Evolutionary conservation across 2,888 invertebrate species (phyloP).

Genomic region (Agrilus cyanescens): DNA sequence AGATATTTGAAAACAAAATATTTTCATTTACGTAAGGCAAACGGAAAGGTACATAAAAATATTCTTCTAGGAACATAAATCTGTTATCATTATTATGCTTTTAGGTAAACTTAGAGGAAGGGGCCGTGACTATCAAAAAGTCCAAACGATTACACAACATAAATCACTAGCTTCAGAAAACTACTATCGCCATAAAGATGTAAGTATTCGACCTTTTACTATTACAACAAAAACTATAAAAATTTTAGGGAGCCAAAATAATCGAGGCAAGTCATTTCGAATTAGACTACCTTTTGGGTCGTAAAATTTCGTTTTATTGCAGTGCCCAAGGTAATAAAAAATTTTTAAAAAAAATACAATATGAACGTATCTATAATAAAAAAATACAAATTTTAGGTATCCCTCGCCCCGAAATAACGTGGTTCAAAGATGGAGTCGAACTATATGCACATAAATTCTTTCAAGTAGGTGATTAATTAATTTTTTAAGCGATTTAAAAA

Average conservation of each 20-base stretch:
- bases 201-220: slow-evolving; percentile 30
- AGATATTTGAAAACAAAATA: too few relatives aligned
- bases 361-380: not conserved
- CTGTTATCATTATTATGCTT: too few relatives aligned
- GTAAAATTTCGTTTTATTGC: slow-evolving; percentile 66
- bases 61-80: too few relatives aligned
- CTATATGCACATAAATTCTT: slow-evolving; percentile 59
- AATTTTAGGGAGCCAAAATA: slow-evolving; percentile 54
- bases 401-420: slow-evolving; percentile 62
- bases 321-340: slow-evolving; percentile 45
- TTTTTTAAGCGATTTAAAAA: not conserved
- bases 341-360: too few relatives aligned
- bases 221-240: slow-evolving; percentile 1
- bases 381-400: slow-evolving; percentile 32
- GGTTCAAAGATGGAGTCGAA: slow-evolving; percentile 68
- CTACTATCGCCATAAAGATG: slow-evolving; percentile 55
- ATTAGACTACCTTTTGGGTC: slow-evolving; percentile 58
- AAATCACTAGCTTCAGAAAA: slow-evolving; percentile 44
- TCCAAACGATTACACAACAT: slow-evolving; percentile 45
- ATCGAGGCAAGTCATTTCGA: slow-evolving; percentile 60
- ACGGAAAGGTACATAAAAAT: too few relatives aligned
- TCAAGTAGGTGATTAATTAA: slow-evolving; percentile 37
- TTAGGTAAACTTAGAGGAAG: slow-evolving; percentile 28
- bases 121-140: slow-evolving; percentile 37
- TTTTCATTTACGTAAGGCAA: too few relatives aligned